These are phyloP conservation scores for Aethes cnicana DNA, from an alignment of 2,888 invertebrate genomes.

Conservation along the genomic window DNA sequence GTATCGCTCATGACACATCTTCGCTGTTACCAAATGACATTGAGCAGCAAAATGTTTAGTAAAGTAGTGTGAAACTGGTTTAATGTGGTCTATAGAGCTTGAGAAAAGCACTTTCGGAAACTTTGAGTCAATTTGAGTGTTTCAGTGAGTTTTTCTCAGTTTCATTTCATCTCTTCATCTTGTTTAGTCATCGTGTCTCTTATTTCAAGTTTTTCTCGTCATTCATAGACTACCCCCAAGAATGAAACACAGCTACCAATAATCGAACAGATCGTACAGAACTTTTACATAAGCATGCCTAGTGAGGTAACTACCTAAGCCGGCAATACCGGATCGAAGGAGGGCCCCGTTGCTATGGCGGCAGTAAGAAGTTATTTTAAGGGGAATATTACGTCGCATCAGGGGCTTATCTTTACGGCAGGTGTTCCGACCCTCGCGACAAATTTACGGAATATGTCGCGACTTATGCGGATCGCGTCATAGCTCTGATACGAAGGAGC, in stretches of 20 bases:
- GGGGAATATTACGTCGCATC: constrained; percentile 78
- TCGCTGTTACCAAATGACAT: not conserved
- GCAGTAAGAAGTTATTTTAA: constrained; percentile 81
- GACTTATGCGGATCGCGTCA: constrained; percentile 73
- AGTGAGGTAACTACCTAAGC: constrained; percentile 49
- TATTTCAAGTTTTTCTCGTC: too few species aligned
- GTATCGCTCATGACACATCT: constrained; percentile 16
- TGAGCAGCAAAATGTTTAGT: too few species aligned
- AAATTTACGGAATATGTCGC: constrained; percentile 78
- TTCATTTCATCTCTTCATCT: too few species aligned
- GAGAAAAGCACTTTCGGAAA: too few species aligned
- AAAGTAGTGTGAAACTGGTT: too few species aligned
- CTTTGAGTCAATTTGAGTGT: too few species aligned
- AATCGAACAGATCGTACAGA: too few species aligned
- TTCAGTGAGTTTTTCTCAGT: too few species aligned
- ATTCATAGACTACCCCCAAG: too few species aligned
- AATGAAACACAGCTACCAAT: too few species aligned
- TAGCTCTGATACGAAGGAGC: not conserved
- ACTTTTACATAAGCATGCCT: constrained; percentile 26
- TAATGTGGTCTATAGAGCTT: too few species aligned
- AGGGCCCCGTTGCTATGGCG: constrained; percentile 68
- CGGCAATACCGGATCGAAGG: constrained; percentile 44
- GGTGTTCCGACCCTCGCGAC: constrained; percentile 72
- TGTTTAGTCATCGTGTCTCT: too few species aligned
- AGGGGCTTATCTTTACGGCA: constrained; percentile 81